Conservation (phyloP, 2,888 invertebrate genomes). For the Pollenia amentaria region DNA sequence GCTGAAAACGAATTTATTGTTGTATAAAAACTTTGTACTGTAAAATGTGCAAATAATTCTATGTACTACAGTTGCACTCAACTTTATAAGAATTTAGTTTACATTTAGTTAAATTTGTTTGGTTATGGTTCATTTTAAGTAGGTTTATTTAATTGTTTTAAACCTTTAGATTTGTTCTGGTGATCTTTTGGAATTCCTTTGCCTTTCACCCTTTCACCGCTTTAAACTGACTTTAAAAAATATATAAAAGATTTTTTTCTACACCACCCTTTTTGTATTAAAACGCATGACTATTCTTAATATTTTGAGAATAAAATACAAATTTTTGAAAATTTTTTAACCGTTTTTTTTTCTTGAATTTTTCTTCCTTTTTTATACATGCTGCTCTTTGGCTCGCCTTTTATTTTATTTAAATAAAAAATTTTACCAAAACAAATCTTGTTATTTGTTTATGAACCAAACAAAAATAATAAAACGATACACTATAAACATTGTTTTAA, state of each 20-base stretch:
- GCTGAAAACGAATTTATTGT: too few species aligned
- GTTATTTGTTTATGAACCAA: background rate
- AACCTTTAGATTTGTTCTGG: conserved; percentile 21
- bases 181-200: conserved; percentile 35
- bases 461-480: conserved; percentile 38
- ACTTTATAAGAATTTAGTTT: conserved; percentile 29
- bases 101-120: conserved; percentile 11
- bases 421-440: conserved; percentile 30
- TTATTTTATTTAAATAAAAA: conserved; percentile 29
- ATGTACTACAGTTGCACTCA: background rate
- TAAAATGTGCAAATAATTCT: too few species aligned
- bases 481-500: conserved; percentile 16
- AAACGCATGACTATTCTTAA: conserved; percentile 46
- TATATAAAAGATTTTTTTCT: conserved; percentile 17
- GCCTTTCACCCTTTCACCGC: conserved; percentile 9
- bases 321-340: conserved; percentile 41
- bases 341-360: conserved; percentile 52
- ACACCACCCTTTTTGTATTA: background rate
- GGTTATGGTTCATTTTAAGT: conserved; percentile 50
- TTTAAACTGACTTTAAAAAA: conserved; percentile 39
- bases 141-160: background rate
- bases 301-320: conserved; percentile 32
- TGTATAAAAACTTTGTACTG: too few species aligned
- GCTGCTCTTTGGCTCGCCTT: conserved; percentile 57
- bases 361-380: conserved; percentile 56